Evolutionary conservation across 2,797 vertebrate genomes (phyloP).

Genomic region (Rhodeus uyekii): DNA sequence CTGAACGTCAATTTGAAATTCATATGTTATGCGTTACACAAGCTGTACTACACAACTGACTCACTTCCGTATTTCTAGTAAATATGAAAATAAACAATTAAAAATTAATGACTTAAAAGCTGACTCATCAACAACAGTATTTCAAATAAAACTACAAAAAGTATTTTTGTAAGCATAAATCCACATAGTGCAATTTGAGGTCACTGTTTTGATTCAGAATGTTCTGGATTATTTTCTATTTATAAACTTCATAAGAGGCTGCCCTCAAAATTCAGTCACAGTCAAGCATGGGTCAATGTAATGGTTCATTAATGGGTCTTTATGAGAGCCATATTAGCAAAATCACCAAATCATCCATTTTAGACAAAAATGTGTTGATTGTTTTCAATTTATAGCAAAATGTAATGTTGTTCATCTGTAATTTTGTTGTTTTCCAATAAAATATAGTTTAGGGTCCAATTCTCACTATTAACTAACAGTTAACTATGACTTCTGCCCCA

Average conservation of each 20-base stretch:
- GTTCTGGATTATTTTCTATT: neutral
- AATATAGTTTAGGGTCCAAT: no score
- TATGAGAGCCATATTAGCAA: neutral
- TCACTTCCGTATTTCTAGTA: conserved; percentile 54
- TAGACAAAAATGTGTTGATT: neutral
- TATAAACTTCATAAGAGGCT: neutral
- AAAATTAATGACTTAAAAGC: conserved; percentile 60
- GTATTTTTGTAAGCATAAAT: neutral
- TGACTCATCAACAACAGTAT: neutral
- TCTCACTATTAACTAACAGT: no score
- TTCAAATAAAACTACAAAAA: neutral
- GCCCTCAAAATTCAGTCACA: neutral
- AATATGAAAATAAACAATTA: conserved; percentile 39
- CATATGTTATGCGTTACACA: conserved; percentile 68
- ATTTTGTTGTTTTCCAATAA: neutral
- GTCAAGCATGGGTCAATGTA: neutral
- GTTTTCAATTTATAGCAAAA: neutral
- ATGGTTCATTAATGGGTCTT: neutral
- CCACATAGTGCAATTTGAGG: neutral
- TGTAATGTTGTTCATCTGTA: neutral
- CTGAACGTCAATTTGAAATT: conserved; percentile 73
- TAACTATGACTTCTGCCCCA: no score
- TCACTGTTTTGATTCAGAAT: neutral
- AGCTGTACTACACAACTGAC: conserved; percentile 64
- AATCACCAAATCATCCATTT: neutral